A percentile compares a stretch with the other conserved stretches of the same genome.
Conservation (phyloP, 2,113 vertebrate genomes). For the Empidonax alnorum region DNA sequence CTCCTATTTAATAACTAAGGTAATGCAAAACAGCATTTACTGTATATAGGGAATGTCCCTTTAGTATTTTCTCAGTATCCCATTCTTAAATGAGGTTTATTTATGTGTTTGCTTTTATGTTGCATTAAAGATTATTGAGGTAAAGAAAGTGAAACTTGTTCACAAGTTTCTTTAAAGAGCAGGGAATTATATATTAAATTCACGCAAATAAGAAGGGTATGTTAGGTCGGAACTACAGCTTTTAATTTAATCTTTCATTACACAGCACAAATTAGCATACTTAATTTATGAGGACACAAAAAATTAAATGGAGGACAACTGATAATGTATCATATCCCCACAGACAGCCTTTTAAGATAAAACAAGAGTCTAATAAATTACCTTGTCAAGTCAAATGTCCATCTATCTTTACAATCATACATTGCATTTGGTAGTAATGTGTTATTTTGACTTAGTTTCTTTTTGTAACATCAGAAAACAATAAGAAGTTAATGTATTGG, state of each 20-base stretch:
- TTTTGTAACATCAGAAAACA: neutral
- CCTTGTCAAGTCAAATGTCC: neutral
- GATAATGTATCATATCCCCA: neutral
- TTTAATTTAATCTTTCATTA: constrained; percentile 16
- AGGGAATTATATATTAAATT: neutral
- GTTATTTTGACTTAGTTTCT: neutral
- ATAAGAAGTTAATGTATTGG: neutral
- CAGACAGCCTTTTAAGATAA: neutral
- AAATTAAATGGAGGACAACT: neutral
- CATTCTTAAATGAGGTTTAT: neutral
- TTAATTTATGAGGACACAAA: neutral
- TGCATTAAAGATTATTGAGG: neutral
- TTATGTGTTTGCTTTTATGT: neutral
- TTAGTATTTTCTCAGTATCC: neutral
- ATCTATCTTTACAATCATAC: neutral
- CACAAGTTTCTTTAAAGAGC: neutral
- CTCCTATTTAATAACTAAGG: neutral
- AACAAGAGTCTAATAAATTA: neutral
- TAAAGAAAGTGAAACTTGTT: neutral
- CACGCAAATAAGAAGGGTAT: neutral
- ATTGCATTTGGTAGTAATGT: neutral
- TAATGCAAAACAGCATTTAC: neutral
- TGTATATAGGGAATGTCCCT: neutral
- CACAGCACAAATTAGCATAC: neutral
- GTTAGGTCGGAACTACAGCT: neutral